Conservation (phyloP, 2,113 vertebrate species). For the Melospiza melodia region DNA sequence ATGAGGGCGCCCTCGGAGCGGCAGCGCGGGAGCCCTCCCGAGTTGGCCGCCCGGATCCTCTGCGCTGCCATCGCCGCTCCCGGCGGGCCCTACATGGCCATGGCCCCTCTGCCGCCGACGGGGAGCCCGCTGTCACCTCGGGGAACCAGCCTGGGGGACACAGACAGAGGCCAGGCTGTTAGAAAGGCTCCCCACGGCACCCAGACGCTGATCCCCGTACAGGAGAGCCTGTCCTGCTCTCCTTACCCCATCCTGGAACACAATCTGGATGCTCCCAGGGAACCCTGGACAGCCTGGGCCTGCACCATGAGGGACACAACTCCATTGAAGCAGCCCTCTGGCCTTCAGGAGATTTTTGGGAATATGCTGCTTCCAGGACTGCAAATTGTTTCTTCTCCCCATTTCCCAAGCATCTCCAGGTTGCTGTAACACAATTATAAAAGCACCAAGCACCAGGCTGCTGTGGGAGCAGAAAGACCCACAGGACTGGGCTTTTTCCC, state of each 20-base stretch:
- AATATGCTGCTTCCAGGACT: too few relatives aligned
- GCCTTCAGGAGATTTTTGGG: too few relatives aligned
- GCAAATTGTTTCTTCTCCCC: not conserved
- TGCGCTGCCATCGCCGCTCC: constrained; percentile 86
- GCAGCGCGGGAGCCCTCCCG: constrained; percentile 87
- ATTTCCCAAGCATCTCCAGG: rapidly evolving
- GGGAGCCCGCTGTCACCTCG: rapidly evolving
- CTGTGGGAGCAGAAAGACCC: not conserved
- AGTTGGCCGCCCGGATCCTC: constrained; percentile 88
- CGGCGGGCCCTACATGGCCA: constrained; percentile 16
- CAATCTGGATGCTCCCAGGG: not conserved
- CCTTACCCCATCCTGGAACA: rapidly evolving
- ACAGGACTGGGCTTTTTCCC: not conserved
- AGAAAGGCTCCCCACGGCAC: not conserved
- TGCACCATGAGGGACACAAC: rapidly evolving
- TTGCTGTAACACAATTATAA: not conserved
- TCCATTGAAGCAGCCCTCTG: not conserved
- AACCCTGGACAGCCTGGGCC: not conserved
- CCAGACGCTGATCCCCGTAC: rapidly evolving
- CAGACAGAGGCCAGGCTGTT: not conserved
- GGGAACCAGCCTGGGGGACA: not conserved
- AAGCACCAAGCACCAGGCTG: not conserved
- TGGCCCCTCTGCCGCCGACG: not conserved
- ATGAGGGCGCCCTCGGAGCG: constrained; percentile 93
- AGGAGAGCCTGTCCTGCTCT: not conserved